Evolutionary conservation across 2,888 invertebrate genomes (phyloP), one percentile per base, ranked within the genome.

Genomic region (Drosophila paracracens): DNA sequence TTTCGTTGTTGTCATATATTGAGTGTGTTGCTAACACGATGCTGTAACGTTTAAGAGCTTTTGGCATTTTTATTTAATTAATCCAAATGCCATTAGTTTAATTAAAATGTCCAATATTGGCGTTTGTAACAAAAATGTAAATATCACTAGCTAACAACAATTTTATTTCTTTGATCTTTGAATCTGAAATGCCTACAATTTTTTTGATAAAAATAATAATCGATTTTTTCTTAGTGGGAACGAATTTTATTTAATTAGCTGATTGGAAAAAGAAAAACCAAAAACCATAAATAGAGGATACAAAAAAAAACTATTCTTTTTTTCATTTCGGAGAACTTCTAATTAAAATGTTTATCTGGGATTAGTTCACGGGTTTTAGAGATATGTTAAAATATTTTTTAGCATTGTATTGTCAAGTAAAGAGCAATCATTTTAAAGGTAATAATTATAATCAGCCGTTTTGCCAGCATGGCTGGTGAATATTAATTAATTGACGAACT

Each of bases 1-100:
- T 56, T 56, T 54, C 40, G 33, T 57, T 27, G 33, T 33, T 46
- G 33, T 31, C 31, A 21, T 54, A 54, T 38, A 51, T 38, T 16
- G 40, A 66, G 56, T 80, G 68, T 70, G 78, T 77, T 75, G 75
- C 73, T 79, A 70, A 76, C 65, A 84, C 56, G 70, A 72, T 60
- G 58, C 35, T 58, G 7, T 50, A n/a, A 36, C 16, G 56, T 51
- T 59, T 31, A 5, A 61, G 25, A 31, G 29, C 43, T 64, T 85
- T 77, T 81, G 81, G 67, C 67, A 87, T 69, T 83, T 71, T 70
- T 62, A 60, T 57, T 79, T 57, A 76, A 84, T 89, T 87, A 87
- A 84, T 68, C 78, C 81, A 87, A 87, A 88, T 87, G 56, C 82
- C 81, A 70, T 61, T 80, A 58, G 74, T 53, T 86, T 81, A 78